phyloP scores from a whole-genome alignment of 1,140 invertebrate genomes.

The Rhyzopertha dominica region DNA sequence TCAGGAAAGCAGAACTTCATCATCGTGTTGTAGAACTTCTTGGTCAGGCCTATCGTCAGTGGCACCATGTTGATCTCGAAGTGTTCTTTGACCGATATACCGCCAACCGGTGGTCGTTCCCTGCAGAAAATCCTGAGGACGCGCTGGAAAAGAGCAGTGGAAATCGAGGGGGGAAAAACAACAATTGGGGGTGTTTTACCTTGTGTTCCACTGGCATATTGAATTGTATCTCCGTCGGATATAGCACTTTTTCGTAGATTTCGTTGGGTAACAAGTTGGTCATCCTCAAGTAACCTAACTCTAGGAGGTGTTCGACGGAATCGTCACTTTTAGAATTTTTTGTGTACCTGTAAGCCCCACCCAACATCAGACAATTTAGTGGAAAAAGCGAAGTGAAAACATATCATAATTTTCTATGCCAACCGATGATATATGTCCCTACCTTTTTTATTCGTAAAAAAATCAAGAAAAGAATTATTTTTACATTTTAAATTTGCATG shows the following conservation, averaged over 20 bases:
- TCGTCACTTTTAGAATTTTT: constrained; percentile 96
- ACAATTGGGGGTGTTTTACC: constrained; percentile 32
- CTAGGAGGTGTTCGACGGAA: constrained; percentile 93
- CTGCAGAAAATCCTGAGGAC: constrained; percentile 83
- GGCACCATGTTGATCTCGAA: constrained; percentile 96
- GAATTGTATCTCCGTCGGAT: constrained; percentile 80
- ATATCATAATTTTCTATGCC: too few species aligned
- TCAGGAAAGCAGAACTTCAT: constrained; percentile 99
- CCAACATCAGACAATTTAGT: too few species aligned
- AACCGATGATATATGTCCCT: too few species aligned
- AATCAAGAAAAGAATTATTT: too few species aligned
- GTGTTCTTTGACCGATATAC: constrained; percentile 97
- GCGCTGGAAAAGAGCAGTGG: constrained; percentile 48
- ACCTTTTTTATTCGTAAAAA: too few species aligned
- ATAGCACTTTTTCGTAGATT: constrained; percentile 87
- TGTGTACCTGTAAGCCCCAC: constrained; percentile 80
- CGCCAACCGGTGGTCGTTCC: constrained; percentile 89
- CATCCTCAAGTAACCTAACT: constrained; percentile 95
- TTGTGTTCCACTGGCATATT: constrained; percentile 85
- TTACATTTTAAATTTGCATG: too few species aligned
- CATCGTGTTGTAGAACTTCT: constrained; percentile 97
- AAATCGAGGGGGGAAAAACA: background rate
- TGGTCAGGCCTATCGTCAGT: constrained; percentile 86
- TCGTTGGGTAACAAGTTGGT: constrained; percentile 93
- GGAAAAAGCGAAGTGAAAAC: too few species aligned